Evolutionary conservation across 2,113 vertebrate genomes (phyloP).

Genomic region (Mugil cephalus): DNA sequence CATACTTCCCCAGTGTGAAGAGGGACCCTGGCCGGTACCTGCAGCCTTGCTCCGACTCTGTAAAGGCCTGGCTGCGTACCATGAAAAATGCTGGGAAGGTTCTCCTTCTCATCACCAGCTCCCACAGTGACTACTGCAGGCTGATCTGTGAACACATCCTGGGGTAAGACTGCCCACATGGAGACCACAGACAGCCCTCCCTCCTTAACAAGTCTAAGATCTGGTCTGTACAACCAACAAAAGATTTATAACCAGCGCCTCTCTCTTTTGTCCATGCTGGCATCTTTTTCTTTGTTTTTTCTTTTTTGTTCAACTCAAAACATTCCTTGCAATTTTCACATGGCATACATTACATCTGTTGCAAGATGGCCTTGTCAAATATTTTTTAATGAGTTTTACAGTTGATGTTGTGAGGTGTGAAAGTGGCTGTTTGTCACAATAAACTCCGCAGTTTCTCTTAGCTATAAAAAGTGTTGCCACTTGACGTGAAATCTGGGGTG

Average conservation of each 20-base stretch:
- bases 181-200: background rate
- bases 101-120: conserved; percentile 94
- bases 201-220: background rate
- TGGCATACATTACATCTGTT: too few species aligned
- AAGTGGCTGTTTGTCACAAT: too few species aligned
- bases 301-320: conserved; percentile 1
- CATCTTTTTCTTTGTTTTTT: conserved; percentile 2
- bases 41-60: conserved; percentile 89
- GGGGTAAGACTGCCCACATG: conserved; percentile 84
- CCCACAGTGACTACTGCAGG: conserved; percentile 96
- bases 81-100: conserved; percentile 92
- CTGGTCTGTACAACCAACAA: background rate
- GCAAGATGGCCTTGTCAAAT: too few species aligned
- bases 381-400: too few species aligned
- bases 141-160: conserved; percentile 92
- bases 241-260: conserved; percentile 15
- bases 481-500: too few species aligned
- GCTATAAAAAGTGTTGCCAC: too few species aligned
- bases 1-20: conserved; percentile 95
- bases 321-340: conserved; percentile 36
- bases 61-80: conserved; percentile 91
- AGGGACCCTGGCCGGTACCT: conserved; percentile 90
- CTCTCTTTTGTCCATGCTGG: background rate
- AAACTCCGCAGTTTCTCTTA: too few species aligned
- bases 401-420: too few species aligned